phyloP scores from a whole-genome alignment of 1,140 invertebrate genomes.

The Chironomus striatipennis region DNA sequence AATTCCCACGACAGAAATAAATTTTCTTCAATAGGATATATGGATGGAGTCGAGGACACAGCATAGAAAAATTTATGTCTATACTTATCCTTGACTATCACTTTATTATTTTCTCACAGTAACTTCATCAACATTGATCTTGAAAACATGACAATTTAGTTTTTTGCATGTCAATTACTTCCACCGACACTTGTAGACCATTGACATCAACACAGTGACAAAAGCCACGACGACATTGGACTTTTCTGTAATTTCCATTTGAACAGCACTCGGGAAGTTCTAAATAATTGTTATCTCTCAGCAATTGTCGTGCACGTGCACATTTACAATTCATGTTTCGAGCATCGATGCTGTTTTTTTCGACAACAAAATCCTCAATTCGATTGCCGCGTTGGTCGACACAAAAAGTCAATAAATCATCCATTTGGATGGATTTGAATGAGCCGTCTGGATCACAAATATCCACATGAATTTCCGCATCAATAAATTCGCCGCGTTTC shows the following conservation, averaged over 20 bases:
- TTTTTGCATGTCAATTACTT: slow-evolving; percentile 7
- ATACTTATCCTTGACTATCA: too few relatives aligned
- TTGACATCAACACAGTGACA: slow-evolving; percentile 51
- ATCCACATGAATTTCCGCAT: slow-evolving; percentile 21
- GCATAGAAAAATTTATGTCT: too few relatives aligned
- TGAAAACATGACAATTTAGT: background rate
- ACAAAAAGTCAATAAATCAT: slow-evolving; percentile 42
- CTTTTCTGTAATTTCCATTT: slow-evolving; percentile 49
- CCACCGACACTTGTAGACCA: slow-evolving; percentile 34
- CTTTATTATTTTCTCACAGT: background rate
- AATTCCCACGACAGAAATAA: too few relatives aligned
- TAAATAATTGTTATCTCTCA: slow-evolving; percentile 33
- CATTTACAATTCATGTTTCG: slow-evolving; percentile 51
- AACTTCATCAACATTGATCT: background rate
- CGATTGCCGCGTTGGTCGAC: slow-evolving; percentile 42
- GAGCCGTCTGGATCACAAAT: slow-evolving; percentile 26
- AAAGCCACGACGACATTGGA: slow-evolving; percentile 42
- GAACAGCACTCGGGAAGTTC: slow-evolving; percentile 46
- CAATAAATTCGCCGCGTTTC: background rate
- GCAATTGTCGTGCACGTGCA: slow-evolving; percentile 42
- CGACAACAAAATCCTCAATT: slow-evolving; percentile 41
- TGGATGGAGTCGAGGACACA: too few relatives aligned
- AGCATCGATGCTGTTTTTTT: slow-evolving; percentile 33
- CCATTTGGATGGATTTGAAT: slow-evolving; percentile 31
- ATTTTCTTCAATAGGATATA: too few relatives aligned